A percentile compares a stretch with the other conserved stretches of the same genome.
Conservation (phyloP, 1,140 invertebrate species). For the Stenopsyche tienmushanensis region DNA sequence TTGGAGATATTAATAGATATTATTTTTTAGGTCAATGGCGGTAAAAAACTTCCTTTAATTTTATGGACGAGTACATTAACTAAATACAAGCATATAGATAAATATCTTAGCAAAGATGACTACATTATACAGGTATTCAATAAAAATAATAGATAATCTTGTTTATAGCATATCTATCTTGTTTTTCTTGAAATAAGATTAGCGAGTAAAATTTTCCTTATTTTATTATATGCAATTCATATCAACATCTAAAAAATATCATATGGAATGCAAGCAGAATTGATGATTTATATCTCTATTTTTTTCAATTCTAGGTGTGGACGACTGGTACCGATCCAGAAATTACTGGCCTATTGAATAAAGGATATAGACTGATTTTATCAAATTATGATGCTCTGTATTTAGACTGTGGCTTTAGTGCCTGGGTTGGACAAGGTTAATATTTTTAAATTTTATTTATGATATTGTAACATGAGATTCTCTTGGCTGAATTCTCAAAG, state of each 20-base stretch:
- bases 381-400: constrained; percentile 85
- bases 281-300: background rate
- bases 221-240: no score
- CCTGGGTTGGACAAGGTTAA: constrained; percentile 61
- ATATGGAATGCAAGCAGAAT: no score
- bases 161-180: no score
- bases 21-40: constrained; percentile 52
- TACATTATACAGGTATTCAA: constrained; percentile 71
- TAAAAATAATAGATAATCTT: no score
- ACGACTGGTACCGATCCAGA: constrained; percentile 64
- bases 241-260: no score
- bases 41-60: constrained; percentile 63
- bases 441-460: constrained; percentile 20
- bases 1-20: constrained; percentile 11
- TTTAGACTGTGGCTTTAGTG: constrained; percentile 76
- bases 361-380: constrained; percentile 73
- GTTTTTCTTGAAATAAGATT: no score
- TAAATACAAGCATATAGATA: constrained; percentile 62
- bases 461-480: no score
- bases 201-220: no score
- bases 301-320: constrained; percentile 64
- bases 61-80: constrained; percentile 85
- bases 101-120: constrained; percentile 67
- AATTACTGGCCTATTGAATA: constrained; percentile 65
- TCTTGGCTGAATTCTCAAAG: no score